Conservation (phyloP, 2,113 vertebrate species). For the Xyliphius kryptos region DNA sequence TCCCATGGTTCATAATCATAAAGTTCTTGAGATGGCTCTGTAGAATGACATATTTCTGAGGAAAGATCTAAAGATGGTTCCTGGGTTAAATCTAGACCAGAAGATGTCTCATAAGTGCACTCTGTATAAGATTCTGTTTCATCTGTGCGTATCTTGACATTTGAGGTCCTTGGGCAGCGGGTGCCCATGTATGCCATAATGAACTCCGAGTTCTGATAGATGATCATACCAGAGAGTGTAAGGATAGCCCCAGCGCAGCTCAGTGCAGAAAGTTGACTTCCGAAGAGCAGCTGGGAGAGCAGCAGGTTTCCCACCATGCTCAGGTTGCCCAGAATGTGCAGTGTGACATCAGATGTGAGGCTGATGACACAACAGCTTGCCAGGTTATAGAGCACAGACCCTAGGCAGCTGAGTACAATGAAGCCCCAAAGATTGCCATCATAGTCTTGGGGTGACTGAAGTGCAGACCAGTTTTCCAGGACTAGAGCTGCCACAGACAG, state of each 20-base stretch:
- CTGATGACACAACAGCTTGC: conserved; percentile 88
- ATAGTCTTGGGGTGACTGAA: conserved; percentile 64
- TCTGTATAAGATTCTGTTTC: too few species aligned
- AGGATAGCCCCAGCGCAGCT: conserved; percentile 83
- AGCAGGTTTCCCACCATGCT: conserved; percentile 87
- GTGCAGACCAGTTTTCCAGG: conserved; percentile 76
- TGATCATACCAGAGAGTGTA: conserved; percentile 80
- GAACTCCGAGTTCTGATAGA: conserved; percentile 86
- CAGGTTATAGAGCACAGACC: conserved; percentile 93
- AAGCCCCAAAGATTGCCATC: conserved; percentile 80
- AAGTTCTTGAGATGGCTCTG: too few species aligned
- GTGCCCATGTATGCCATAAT: conserved; percentile 67
- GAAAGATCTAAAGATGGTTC: too few species aligned
- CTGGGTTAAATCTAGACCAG: too few species aligned
- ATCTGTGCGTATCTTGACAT: too few species aligned
- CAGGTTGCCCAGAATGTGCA: conserved; percentile 91
- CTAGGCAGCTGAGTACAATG: conserved; percentile 87
- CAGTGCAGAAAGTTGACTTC: conserved; percentile 73
- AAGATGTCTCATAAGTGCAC: too few species aligned
- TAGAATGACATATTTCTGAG: too few species aligned
- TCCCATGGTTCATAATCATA: too few species aligned
- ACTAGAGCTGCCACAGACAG: conserved; percentile 75
- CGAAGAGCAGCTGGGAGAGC: conserved; percentile 82
- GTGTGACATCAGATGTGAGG: conserved; percentile 90
- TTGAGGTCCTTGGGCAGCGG: conserved; percentile 39